Evolutionary conservation across 2,113 vertebrate species (phyloP).

Genomic region (Alces alces): DNA sequence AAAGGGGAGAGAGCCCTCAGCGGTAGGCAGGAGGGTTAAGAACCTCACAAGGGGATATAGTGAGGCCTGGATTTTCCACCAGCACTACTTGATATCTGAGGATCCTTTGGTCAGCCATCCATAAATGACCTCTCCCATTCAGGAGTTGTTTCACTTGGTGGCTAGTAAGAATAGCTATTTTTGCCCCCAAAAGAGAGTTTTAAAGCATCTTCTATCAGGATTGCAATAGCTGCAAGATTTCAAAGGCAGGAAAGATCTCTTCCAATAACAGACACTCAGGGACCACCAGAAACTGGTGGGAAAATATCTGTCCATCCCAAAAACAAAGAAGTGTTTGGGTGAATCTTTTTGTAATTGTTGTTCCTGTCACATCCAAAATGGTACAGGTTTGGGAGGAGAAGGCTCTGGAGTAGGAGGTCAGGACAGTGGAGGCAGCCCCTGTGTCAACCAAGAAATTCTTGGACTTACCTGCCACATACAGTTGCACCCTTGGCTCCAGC

Average conservation of each 20-base stretch:
- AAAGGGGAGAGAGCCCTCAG: not conserved
- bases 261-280: not conserved
- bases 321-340: too few relatives aligned
- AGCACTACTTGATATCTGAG: not conserved
- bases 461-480: too few relatives aligned
- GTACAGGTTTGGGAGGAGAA: too few relatives aligned
- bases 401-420: too few relatives aligned
- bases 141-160: not conserved
- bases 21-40: not conserved
- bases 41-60: not conserved
- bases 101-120: not conserved
- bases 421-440: too few relatives aligned
- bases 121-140: not conserved
- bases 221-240: not conserved
- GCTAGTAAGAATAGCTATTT: not conserved
- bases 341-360: too few relatives aligned
- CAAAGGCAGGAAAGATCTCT: not conserved
- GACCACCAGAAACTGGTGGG: too few relatives aligned
- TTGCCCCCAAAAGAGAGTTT: not conserved
- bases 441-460: too few relatives aligned
- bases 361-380: too few relatives aligned
- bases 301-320: too few relatives aligned
- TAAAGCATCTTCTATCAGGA: not conserved
- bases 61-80: not conserved
- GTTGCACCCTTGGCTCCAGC: too few relatives aligned